Base-by-base conservation (phyloP, 1,140 invertebrate genomes). In the Limonius californicus region DNA sequence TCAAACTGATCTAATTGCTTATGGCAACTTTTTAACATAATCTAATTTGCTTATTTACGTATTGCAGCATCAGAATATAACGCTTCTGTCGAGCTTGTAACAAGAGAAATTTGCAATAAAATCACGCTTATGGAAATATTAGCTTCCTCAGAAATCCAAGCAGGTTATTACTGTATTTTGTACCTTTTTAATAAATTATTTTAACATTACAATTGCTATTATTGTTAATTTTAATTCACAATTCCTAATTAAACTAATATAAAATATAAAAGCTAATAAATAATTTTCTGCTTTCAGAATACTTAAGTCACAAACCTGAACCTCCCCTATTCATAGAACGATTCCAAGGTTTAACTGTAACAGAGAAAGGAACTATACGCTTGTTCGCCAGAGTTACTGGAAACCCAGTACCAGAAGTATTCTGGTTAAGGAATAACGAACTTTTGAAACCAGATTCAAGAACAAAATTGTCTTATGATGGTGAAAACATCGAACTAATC, bases 381-480 rank as follows among this genome's bases (percentile, higher is more conserved):
- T 79, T 95, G n/a, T 81, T 82, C 42, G 94, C 94, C 12, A 91
- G 90, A 80, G 92, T 97, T 8, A 87, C 85, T 1, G 95, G 94
- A 14, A 89, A 90, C 76, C 95, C 95, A 18, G 83, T 86, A 11
- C 94, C 95, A 2, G 87, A 89, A 75, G 87, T 98, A 4, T 86
- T 85, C 23, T 98, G 95, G 95, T 87, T 92, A 62, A 87, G 87
- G 72, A 92, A 96, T 74, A 94, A 93, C 71, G 86, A 88, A 73
- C 89, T 89, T 35, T 74, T 97, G 8, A 85, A 87, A 55, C 84
- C 87, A 57, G 88, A 85, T 7, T 84, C 88, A 11, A 89, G 87
- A 42, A 80, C 92, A 3, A 87, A 83, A 61, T 86, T 91, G 74
- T 83, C 80, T 8, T 92, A 89, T 68, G 91, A 95, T 70, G 91